Evolutionary conservation across 1,140 invertebrate genomes (phyloP).

Genomic region (Papilio polyxenes): DNA sequence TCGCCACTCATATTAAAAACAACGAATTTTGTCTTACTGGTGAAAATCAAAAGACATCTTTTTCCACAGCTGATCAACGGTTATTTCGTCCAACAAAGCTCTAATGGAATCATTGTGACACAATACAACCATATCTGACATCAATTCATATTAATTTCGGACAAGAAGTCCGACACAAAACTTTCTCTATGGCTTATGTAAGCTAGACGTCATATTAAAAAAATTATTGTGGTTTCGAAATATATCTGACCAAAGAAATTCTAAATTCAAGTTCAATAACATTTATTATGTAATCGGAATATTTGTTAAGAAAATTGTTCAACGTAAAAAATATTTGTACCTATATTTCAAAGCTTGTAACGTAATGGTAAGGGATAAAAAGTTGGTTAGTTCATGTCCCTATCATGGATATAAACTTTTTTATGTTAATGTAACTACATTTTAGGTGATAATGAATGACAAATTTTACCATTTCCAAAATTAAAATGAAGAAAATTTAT

Average conservation of each 20-base stretch:
- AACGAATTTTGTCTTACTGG: no score
- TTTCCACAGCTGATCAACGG: neutral
- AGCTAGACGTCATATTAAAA: slow-evolving; percentile 32
- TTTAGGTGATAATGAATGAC: no score
- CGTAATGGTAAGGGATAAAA: no score
- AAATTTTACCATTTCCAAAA: no score
- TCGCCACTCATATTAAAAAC: no score
- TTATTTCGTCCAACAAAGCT: neutral
- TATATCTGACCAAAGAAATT: neutral
- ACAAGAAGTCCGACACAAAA: slow-evolving; percentile 18
- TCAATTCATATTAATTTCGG: slow-evolving; percentile 35
- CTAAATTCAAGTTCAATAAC: slow-evolving; percentile 35
- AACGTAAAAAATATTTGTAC: neutral
- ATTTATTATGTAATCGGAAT: neutral
- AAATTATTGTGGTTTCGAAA: slow-evolving; percentile 19
- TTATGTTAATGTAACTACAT: no score
- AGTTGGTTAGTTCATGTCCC: neutral
- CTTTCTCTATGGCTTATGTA: slow-evolving; percentile 33
- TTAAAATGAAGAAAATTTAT: no score
- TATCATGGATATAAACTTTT: no score
- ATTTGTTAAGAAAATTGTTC: slow-evolving; percentile 1
- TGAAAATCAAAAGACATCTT: neutral
- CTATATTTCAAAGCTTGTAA: no score
- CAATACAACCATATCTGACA: slow-evolving; percentile 33
- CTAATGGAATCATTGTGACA: slow-evolving; percentile 30